Percentiles rank a stretch among this genome's conserved stretches.
Evolutionary conservation across 1,140 invertebrate genomes (phyloP).

Genomic region (Listronotus oregonensis): DNA sequence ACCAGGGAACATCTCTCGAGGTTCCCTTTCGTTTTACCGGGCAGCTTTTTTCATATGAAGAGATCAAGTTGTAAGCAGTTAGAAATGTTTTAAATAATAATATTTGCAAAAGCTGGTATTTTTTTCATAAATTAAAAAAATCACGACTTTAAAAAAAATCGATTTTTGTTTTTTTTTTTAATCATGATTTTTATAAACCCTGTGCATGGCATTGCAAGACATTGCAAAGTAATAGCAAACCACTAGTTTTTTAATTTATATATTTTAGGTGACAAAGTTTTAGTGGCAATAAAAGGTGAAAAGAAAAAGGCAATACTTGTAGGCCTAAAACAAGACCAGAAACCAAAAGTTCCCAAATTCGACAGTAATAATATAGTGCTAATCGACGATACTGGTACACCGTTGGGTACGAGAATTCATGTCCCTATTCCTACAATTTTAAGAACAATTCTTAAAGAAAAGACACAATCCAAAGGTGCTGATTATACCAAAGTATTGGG

Average conservation of each 20-base stretch:
- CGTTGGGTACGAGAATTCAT: constrained; percentile 91
- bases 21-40: too few relatives aligned
- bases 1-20: too few relatives aligned
- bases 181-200: too few relatives aligned
- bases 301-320: constrained; percentile 96
- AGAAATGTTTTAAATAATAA: too few relatives aligned
- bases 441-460: constrained; percentile 83
- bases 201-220: too few relatives aligned
- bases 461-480: constrained; percentile 79
- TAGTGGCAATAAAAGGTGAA: constrained; percentile 96
- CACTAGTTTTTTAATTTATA: not conserved
- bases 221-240: too few relatives aligned
- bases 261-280: constrained; percentile 80
- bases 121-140: too few relatives aligned
- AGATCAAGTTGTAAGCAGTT: too few relatives aligned
- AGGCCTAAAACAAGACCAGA: constrained; percentile 85
- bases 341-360: constrained; percentile 84
- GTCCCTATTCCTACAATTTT: constrained; percentile 93
- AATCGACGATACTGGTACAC: constrained; percentile 92
- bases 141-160: too few relatives aligned
- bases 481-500: constrained; percentile 95
- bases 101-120: too few relatives aligned
- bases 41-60: too few relatives aligned
- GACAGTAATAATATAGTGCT: constrained; percentile 97
- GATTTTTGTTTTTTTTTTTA: too few relatives aligned